These are phyloP conservation scores for Eulithis testata DNA, from an alignment of 2,888 invertebrate species.

Conservation along the genomic window DNA sequence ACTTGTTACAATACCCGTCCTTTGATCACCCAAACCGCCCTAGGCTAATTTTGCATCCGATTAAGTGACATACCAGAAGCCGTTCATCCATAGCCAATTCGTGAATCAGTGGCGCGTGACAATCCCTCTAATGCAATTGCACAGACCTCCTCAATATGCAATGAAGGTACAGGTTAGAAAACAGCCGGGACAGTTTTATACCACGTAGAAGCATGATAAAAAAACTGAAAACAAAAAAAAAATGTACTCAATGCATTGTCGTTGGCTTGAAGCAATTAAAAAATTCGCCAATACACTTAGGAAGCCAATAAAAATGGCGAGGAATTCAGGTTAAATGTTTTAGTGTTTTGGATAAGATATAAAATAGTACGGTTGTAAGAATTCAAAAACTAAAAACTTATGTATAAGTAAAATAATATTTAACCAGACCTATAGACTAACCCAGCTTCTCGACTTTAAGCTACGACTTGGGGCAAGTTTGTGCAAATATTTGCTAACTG, in stretches of 20 bases:
- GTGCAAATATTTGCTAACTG: slow-evolving; percentile 77
- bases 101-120: slow-evolving; percentile 57
- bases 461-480: slow-evolving; percentile 28
- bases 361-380: too few relatives aligned
- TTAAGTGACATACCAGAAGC: slow-evolving; percentile 66
- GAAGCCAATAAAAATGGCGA: too few relatives aligned
- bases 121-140: slow-evolving; percentile 77
- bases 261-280: too few relatives aligned
- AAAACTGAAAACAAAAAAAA: too few relatives aligned
- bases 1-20: slow-evolving; percentile 26
- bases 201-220: too few relatives aligned
- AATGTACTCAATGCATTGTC: too few relatives aligned
- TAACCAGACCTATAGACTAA: background rate
- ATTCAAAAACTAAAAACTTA: too few relatives aligned
- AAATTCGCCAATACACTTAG: too few relatives aligned
- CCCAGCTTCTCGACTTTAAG: slow-evolving; percentile 3
- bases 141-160: slow-evolving; percentile 79
- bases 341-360: too few relatives aligned
- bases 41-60: slow-evolving; percentile 46
- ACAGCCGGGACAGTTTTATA: slow-evolving; percentile 7
- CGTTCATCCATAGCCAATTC: slow-evolving; percentile 58
- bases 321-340: too few relatives aligned
- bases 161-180: slow-evolving; percentile 41
- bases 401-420: too few relatives aligned
- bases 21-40: slow-evolving; percentile 39